Evolutionary conservation across 2,888 invertebrate species (phyloP), one percentile per base, ranked within the genome.

Genomic region (Ormia ochracea): DNA sequence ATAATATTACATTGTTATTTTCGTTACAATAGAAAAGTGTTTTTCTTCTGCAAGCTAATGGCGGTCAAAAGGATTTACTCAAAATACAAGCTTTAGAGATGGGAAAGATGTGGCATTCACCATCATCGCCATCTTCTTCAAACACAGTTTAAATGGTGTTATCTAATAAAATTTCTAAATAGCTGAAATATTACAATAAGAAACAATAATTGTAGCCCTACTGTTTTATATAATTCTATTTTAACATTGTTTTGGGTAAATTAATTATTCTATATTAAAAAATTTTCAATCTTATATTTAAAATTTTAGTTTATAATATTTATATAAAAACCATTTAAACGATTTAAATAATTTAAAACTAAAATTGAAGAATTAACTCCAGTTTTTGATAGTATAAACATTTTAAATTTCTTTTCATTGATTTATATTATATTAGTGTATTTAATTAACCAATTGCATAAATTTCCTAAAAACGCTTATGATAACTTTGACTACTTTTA

Each of bases 1-100:
- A 10, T 21, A 21, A 6, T 38, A 36, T n/a, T 23, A 26, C 21
- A 19, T n/a, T 45, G 1, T 4, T 59, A 12, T 26, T 12, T 26
- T 0, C 6, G 10, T 28, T 66, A 52, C 21, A 68, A 21, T 89
- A 93, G 93, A 95, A 96, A 90, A 96, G 95, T 87, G 94, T 96
- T 86, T 96, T 96, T 89, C 90, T 95, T 86, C 90, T 95, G 83
- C 94, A 95, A 89, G 94, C 95, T 26, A 93, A 94, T 83, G 94
- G 94, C 86, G 94, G 93, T 77, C 94, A 95, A 81, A 87, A 85
- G 76, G 89, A 90, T 75, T 75, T 90, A 65, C 84, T 90, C 6
- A 86, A 87, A 82, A 23, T 90, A 50, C 89, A 90, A 66, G 89
- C 89, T 52, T 84, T 90, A 6, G 90, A 90, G 84, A 85, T 84